A percentile compares a stretch with the other conserved stretches of the same genome.
Conservation (phyloP, 2,888 invertebrate species). For the Lomographa bimaculata region DNA sequence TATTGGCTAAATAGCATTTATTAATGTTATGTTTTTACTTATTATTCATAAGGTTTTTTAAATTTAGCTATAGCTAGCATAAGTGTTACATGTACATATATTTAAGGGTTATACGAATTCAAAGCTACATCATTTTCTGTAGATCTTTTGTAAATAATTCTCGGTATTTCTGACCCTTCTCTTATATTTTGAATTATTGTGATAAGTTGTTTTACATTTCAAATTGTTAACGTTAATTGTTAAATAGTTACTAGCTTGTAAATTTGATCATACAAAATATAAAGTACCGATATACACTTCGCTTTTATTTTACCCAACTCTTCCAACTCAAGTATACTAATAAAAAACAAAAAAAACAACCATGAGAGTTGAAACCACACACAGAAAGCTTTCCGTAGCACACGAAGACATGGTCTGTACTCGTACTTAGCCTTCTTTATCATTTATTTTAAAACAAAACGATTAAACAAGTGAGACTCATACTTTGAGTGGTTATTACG, state of each 20-base stretch:
- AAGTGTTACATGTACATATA: conserved; percentile 30
- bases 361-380: too few relatives aligned
- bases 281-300: conserved; percentile 17
- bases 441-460: too few relatives aligned
- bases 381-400: too few relatives aligned
- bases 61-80: conserved; percentile 40
- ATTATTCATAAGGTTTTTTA: too few relatives aligned
- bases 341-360: too few relatives aligned
- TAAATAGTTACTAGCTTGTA: conserved; percentile 33
- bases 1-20: conserved; percentile 32
- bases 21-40: conserved; percentile 25
- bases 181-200: too few relatives aligned
- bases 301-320: conserved; percentile 3
- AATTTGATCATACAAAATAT: conserved; percentile 40
- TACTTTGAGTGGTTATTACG: too few relatives aligned
- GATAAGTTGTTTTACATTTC: conserved; percentile 47
- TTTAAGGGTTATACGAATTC: conserved; percentile 22
- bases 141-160: conserved; percentile 32
- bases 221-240: conserved; percentile 36
- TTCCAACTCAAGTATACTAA: too few relatives aligned
- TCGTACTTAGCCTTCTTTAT: too few relatives aligned
- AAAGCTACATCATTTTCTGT: conserved; percentile 26
- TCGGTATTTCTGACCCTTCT: too few relatives aligned
- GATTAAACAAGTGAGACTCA: too few relatives aligned
- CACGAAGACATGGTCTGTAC: too few relatives aligned